Evolutionary conservation across 2,113 vertebrate genomes (phyloP).

Genomic region (Dissostichus mawsoni): DNA sequence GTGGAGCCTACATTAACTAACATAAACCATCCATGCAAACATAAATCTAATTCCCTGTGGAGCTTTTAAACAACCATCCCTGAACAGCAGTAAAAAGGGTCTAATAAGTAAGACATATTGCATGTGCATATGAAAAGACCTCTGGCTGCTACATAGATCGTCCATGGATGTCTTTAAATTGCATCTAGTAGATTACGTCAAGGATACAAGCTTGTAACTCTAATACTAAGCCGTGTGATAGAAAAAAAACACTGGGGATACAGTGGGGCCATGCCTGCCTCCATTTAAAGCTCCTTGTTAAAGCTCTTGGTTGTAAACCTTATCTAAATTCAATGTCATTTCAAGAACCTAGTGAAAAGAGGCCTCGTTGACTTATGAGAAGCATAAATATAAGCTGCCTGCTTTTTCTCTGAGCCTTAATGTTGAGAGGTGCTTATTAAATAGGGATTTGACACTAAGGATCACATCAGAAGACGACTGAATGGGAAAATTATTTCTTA

Average conservation of each 20-base stretch:
- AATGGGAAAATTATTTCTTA: conserved; percentile 43
- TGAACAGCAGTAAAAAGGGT: conserved; percentile 3
- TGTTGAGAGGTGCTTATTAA: conserved; percentile 35
- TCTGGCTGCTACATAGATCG: not conserved
- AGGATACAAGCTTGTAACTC: conserved; percentile 18
- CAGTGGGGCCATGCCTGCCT: not conserved
- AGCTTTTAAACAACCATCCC: conserved; percentile 40
- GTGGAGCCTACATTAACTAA: conserved; percentile 29
- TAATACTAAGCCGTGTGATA: conserved; percentile 21
- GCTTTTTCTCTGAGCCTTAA: conserved; percentile 41
- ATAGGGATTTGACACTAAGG: conserved; percentile 47
- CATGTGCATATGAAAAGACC: conserved; percentile 9
- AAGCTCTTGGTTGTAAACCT: conserved; percentile 3
- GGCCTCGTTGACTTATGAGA: conserved; percentile 32
- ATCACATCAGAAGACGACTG: conserved; percentile 25
- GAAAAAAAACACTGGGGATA: conserved; percentile 31
- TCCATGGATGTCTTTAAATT: conserved; percentile 15
- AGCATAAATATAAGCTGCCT: conserved; percentile 27
- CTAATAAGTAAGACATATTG: conserved; percentile 25
- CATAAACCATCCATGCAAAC: conserved; percentile 37
- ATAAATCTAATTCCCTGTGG: conserved; percentile 35
- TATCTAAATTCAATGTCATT: conserved; percentile 49
- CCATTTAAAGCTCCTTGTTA: conserved; percentile 9
- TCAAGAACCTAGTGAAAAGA: conserved; percentile 48
- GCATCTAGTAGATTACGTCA: conserved; percentile 22